A percentile compares a stretch with the other conserved stretches of the same genome.
Evolutionary conservation across 2,113 vertebrate species (phyloP).

Genomic region (Eurystomus gularis): DNA sequence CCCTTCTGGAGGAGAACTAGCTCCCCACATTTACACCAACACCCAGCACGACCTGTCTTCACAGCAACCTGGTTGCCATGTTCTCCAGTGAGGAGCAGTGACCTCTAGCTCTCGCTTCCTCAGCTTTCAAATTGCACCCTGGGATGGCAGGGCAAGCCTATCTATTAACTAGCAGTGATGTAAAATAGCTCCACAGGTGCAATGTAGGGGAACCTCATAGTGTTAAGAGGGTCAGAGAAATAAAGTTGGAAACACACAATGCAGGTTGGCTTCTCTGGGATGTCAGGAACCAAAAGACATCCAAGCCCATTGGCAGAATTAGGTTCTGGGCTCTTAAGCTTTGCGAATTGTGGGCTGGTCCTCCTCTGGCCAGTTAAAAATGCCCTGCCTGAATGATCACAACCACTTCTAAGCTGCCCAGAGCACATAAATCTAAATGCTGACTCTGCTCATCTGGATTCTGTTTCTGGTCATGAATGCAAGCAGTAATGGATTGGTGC

Average conservation of each 20-base stretch:
- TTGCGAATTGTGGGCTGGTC: neutral
- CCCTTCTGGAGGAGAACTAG: neutral
- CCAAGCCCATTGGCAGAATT: neutral
- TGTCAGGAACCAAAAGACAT: neutral
- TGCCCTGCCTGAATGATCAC: neutral
- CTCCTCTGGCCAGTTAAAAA: neutral
- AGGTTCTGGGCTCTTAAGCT: neutral
- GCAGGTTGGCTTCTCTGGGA: slow-evolving; percentile 11
- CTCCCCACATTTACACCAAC: neutral
- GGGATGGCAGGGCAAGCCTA: slow-evolving; percentile 11
- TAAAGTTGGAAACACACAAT: neutral
- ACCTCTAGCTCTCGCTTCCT: neutral
- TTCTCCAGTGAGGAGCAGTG: neutral
- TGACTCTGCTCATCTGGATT: neutral
- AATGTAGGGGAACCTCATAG: slow-evolving; percentile 21
- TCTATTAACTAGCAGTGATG: slow-evolving; percentile 61
- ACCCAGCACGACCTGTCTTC: neutral
- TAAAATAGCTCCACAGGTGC: slow-evolving; percentile 51
- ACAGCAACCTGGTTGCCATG: neutral
- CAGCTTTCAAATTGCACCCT: neutral
- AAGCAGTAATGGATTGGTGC: neutral
- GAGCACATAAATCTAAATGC: neutral
- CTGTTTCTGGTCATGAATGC: neutral
- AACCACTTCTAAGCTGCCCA: neutral
- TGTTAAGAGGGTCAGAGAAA: slow-evolving; percentile 42